Conservation (phyloP, 2,888 invertebrate species). For the Polydrusus pterygomalis region DNA sequence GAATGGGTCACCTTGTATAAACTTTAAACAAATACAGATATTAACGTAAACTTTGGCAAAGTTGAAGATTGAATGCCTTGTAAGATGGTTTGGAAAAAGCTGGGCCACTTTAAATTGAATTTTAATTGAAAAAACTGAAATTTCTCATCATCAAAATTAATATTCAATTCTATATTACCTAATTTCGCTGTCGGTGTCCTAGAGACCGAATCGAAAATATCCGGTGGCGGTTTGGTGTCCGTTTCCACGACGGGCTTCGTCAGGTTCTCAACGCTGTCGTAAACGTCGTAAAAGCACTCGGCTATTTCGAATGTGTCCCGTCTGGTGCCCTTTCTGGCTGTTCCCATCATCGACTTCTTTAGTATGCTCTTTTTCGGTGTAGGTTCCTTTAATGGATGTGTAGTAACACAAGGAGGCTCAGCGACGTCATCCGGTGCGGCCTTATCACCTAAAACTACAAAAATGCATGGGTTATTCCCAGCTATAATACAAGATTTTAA, state of each 20-base stretch:
- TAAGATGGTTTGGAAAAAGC: no score
- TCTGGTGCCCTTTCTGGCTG: not conserved
- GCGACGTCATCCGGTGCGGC: not conserved
- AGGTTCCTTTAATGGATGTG: not conserved
- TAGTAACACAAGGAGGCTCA: no score
- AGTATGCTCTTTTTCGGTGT: slow-evolving; percentile 7
- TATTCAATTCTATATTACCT: not conserved
- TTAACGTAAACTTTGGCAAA: no score
- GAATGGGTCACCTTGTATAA: no score
- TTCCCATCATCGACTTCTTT: not conserved
- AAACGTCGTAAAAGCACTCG: not conserved
- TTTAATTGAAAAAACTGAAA: no score
- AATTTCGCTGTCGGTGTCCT: not conserved
- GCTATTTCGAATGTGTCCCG: slow-evolving; percentile 12
- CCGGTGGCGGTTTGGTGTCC: not conserved
- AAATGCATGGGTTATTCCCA: no score
- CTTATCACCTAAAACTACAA: slow-evolving; percentile 9
- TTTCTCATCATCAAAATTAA: no score
- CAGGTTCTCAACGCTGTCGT: not conserved
- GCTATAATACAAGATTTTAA: no score
- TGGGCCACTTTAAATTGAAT: no score
- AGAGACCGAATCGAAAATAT: slow-evolving; percentile 1
- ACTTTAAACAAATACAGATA: no score
- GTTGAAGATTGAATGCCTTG: no score
- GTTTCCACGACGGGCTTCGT: not conserved